Evolutionary conservation across 2,888 invertebrate species (phyloP).

Genomic region (Subacronicta megacephala): DNA sequence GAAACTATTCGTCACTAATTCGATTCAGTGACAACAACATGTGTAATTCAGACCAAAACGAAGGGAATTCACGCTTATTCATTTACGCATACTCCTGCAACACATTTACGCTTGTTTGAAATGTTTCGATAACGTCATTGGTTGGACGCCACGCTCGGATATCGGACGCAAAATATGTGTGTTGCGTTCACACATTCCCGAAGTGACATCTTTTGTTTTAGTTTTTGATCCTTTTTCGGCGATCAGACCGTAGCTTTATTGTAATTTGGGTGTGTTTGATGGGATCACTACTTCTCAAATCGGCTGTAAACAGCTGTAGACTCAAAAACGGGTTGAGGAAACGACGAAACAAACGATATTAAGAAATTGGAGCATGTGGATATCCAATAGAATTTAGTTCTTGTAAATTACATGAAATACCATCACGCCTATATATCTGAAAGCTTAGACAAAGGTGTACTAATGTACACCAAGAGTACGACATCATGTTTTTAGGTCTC

Average conservation of each 20-base stretch:
- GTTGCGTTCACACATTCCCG: background rate
- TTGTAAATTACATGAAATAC: no score
- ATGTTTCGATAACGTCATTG: constrained; percentile 2
- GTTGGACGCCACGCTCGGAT: background rate
- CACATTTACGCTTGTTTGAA: constrained; percentile 3
- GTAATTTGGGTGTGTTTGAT: constrained; percentile 2
- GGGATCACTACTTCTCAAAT: background rate
- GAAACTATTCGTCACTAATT: background rate
- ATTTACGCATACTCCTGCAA: background rate
- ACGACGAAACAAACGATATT: background rate
- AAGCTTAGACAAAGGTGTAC: no score
- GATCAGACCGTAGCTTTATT: constrained; percentile 9
- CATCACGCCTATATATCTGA: no score
- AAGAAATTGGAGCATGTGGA: background rate
- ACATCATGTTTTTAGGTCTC: no score
- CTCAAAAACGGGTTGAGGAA: background rate
- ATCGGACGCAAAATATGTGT: background rate
- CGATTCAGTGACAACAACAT: background rate
- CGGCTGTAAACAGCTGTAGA: background rate
- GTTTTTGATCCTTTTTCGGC: constrained; percentile 6
- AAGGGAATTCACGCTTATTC: background rate
- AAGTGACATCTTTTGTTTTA: constrained; percentile 7
- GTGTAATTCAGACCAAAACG: background rate
- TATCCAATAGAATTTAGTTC: no score
- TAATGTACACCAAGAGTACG: no score